phyloP scores from a whole-genome alignment of 35 echinoderm and acorn worm species.

The Ophiothrix spiculata region DNA sequence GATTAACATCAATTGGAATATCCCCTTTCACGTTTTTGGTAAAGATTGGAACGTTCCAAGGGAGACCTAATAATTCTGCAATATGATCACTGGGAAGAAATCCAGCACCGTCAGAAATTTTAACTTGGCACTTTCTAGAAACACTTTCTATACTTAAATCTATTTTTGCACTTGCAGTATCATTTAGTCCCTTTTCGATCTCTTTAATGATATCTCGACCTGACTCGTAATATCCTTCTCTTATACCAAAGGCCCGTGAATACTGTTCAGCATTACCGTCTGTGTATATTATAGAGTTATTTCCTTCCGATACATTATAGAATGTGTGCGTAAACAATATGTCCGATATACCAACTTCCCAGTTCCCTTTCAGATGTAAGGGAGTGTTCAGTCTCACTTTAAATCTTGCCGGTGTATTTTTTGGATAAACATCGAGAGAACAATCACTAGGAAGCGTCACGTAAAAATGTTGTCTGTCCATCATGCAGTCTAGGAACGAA shows the following conservation, averaged over 20 bases:
- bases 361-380: conserved; percentile 19
- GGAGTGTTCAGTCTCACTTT: conserved; percentile 23
- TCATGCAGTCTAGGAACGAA: neutral
- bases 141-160: neutral
- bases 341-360: conserved; percentile 41
- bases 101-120: neutral
- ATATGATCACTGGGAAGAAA: neutral
- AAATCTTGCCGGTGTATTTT: conserved; percentile 40
- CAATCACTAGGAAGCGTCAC: conserved; percentile 16
- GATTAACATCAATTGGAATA: neutral
- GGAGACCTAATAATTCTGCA: neutral
- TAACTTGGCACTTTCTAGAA: neutral
- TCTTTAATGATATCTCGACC: neutral
- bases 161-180: neutral
- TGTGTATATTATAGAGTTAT: neutral
- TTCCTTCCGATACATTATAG: neutral
- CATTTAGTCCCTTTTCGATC: neutral
- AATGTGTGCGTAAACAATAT: conserved; percentile 30
- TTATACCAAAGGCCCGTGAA: neutral
- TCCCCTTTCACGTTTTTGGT: neutral
- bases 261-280: neutral
- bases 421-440: conserved; percentile 20
- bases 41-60: too few species aligned
- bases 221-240: neutral
- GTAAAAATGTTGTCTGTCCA: neutral